Conservation (phyloP, 2,113 vertebrate species). For the Tympanuchus pallidicinctus region DNA sequence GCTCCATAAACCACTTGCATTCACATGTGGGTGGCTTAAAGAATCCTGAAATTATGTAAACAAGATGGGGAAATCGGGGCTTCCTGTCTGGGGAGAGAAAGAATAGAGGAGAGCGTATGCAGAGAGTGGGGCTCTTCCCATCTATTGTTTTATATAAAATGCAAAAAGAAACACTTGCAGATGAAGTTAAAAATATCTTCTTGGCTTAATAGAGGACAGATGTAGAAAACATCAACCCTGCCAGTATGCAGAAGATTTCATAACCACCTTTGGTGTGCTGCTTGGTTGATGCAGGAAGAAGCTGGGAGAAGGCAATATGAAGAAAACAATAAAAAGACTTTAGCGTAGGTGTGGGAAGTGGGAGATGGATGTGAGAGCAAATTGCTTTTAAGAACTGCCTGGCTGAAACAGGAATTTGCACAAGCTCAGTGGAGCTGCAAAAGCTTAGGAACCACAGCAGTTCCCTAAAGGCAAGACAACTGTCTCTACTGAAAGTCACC, state of each 20-base stretch:
- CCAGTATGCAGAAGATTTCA: neutral
- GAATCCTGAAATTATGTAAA: slow-evolving; percentile 32
- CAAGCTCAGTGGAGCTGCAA: neutral
- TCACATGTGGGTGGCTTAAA: neutral
- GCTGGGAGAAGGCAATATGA: neutral
- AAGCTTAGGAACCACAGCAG: neutral
- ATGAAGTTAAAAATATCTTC: neutral
- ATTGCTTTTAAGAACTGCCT: neutral
- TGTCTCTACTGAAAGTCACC: neutral
- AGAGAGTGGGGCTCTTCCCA: neutral
- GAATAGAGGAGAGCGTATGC: neutral
- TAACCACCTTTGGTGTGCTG: neutral
- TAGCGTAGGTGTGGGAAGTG: neutral
- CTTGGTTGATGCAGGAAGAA: neutral
- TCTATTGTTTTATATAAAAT: neutral
- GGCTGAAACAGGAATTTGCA: neutral
- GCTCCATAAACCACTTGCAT: slow-evolving; percentile 24
- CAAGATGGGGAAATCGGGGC: neutral
- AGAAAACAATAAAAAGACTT: neutral
- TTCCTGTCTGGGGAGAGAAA: slow-evolving; percentile 3
- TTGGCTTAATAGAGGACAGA: neutral
- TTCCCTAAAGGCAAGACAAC: neutral
- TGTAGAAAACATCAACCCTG: neutral
- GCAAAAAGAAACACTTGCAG: neutral
- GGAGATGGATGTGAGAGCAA: neutral